Evolutionary conservation across 2,888 invertebrate species (phyloP).

Genomic region (Sepiola atlantica): DNA sequence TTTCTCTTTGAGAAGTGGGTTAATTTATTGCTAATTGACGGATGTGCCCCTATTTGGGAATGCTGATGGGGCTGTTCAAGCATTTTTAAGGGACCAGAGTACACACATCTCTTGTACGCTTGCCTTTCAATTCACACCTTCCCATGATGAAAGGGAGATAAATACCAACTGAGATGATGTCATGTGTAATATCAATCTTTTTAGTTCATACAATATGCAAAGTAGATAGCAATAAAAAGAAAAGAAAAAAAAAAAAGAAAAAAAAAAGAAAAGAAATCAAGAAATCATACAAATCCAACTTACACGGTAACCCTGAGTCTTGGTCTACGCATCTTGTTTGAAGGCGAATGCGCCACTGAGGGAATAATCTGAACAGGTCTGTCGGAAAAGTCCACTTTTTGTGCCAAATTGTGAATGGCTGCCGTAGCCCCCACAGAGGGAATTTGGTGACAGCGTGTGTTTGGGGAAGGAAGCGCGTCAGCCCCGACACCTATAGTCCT

Average conservation of each 20-base stretch:
- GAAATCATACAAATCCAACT: constrained; percentile 49
- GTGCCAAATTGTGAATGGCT: constrained; percentile 47
- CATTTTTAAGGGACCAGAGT: no score
- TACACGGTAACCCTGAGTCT: constrained; percentile 60
- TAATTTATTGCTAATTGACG: no score
- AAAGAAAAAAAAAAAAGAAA: no score
- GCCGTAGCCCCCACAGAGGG: constrained; percentile 50
- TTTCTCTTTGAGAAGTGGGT: no score
- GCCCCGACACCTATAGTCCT: constrained; percentile 52
- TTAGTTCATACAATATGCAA: no score
- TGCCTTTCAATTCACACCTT: no score
- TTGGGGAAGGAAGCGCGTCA: neutral
- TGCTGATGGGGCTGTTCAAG: no score
- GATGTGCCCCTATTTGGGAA: no score
- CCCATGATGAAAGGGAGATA: no score
- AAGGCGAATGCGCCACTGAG: constrained; percentile 50
- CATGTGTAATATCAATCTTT: no score
- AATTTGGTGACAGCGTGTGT: constrained; percentile 45
- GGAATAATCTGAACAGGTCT: constrained; percentile 45
- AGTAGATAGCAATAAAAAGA: neutral
- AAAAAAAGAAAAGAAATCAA: neutral
- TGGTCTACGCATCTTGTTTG: constrained; percentile 58
- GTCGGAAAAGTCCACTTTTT: constrained; percentile 43
- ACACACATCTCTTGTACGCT: no score
- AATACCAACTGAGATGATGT: no score